These are phyloP conservation scores for Rhagoletis zephyria DNA, from an alignment of 1,140 invertebrate species.

Conservation along the genomic window DNA sequence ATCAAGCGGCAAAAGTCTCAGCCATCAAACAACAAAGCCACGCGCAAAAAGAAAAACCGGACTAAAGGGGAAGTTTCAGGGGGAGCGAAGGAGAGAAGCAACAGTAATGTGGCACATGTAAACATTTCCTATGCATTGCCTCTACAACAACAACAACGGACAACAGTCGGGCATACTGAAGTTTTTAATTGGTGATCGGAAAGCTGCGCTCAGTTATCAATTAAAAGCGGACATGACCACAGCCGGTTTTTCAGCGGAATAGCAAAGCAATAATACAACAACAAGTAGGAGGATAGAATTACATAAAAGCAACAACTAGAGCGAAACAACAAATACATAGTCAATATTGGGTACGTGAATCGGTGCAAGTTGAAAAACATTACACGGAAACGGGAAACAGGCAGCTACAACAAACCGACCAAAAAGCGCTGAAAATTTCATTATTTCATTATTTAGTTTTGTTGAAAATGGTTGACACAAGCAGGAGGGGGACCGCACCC, in stretches of 20 bases:
- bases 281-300: neutral
- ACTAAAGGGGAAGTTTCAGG: neutral
- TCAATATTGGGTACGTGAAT: neutral
- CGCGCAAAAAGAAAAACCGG: too few species aligned
- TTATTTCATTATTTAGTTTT: neutral
- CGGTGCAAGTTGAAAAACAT: neutral
- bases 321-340: too few species aligned
- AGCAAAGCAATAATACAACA: neutral
- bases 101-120: neutral
- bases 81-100: neutral
- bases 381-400: neutral
- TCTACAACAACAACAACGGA: neutral
- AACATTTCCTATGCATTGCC: neutral
- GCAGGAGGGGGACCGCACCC: neutral
- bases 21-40: neutral
- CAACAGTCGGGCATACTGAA: neutral
- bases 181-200: neutral
- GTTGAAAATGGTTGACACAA: neutral
- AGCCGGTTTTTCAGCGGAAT: neutral
- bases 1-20: neutral
- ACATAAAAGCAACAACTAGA: neutral
- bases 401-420: neutral
- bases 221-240: neutral
- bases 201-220: conserved; percentile 1
- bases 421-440: neutral